These are phyloP conservation scores for Pristionchus pacificus DNA, from an alignment of 1,140 invertebrate species.

Conservation along the genomic window DNA sequence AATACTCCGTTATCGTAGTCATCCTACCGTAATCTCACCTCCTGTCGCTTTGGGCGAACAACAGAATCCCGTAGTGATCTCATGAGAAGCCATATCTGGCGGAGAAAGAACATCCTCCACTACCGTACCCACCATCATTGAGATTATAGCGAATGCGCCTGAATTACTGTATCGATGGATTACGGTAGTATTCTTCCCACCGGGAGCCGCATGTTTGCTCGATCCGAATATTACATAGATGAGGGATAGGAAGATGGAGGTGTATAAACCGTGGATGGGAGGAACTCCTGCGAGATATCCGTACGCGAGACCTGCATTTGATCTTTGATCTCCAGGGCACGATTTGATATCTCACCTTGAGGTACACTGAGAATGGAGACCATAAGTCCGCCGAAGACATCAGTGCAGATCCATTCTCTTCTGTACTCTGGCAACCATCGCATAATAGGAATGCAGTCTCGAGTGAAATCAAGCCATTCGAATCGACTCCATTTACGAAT, in stretches of 20 bases:
- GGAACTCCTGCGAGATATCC: constrained; percentile 59
- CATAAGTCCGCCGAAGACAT: constrained; percentile 59
- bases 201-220: constrained; percentile 56
- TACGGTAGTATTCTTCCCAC: constrained; percentile 21
- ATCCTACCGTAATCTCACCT: neutral
- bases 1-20: neutral
- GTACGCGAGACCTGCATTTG: constrained; percentile 59
- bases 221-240: constrained; percentile 61
- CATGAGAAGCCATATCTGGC: constrained; percentile 20
- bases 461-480: constrained; percentile 24
- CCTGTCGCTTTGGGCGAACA: neutral
- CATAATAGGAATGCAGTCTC: constrained; percentile 17
- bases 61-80: constrained; percentile 2
- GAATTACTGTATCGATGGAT: neutral
- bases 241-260: constrained; percentile 60
- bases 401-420: constrained; percentile 54
- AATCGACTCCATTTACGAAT: constrained; percentile 24
- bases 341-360: constrained; percentile 50
- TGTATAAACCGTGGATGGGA: constrained; percentile 60
- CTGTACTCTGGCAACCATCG: constrained; percentile 52
- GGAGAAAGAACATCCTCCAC: constrained; percentile 40
- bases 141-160: constrained; percentile 60
- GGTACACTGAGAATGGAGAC: constrained; percentile 60
- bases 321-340: too few species aligned
- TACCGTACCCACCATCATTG: constrained; percentile 59